Evolutionary conservation across 1,140 invertebrate species (phyloP), one percentile per base, ranked within the genome.

Genomic region (Geopemphigus sp.): DNA sequence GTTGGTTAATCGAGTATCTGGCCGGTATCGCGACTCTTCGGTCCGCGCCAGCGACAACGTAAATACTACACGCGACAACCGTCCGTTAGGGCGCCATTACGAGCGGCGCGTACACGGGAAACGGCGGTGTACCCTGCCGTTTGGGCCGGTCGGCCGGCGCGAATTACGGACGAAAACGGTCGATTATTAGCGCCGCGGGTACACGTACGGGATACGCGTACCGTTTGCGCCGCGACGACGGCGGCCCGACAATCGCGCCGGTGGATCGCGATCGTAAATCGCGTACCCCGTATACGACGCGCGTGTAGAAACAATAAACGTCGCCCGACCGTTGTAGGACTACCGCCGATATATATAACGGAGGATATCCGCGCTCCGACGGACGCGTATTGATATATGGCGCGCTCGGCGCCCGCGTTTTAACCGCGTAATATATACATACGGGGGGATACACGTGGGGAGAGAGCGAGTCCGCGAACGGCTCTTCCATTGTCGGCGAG

Each of bases 251-350:
- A 45, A 68, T 68, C 64, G 39, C 39, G 8, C 22, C 39, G n/a
- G n/a, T 47, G 22, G 64, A 68, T 68, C 39, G 39, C 64, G 64
- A 68, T 68, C 64, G n/a, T 68, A 68, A 68, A 68, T 68, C 39
- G 61, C 61, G n/a, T n/a, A n/a, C n/a, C 26, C 11, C 57, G 57
- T 59, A 59, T n/a, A n/a, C 57, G 6, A 59, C 19, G 12, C 3
- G 10, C 5, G 54, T n/a, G 54, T 19, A 56, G 12, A 56, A n/a
- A n/a, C 4, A n/a, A 56, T 56, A 56, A n/a, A 57, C n/a, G 6
- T n/a, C 54, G 54, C n/a, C 6, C n/a, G 39, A 11, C 6, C n/a
- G 4, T n/a, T 22, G 10, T 10, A 45, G 5, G 11, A 5, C 5
- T 45, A 45, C 39, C 39, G 11, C 11, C 19, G 10, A 24, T 19